Evolutionary conservation across 1,140 invertebrate species (phyloP).

Genomic region (Macrobrachium nipponense): DNA sequence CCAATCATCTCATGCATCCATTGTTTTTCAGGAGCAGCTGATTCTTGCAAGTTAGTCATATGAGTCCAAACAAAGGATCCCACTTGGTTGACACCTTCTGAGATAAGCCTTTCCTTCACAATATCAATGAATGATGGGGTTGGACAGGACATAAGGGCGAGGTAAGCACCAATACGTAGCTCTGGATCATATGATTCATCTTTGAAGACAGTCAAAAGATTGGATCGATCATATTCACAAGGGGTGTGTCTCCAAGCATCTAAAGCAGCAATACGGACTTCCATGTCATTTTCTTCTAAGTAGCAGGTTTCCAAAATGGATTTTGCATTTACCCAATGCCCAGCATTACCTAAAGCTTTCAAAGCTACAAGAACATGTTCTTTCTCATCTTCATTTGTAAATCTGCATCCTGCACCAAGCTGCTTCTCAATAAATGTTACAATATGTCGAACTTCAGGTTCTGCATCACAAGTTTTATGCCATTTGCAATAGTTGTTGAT

Average conservation of each 20-base stretch:
- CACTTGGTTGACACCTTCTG: constrained; percentile 77
- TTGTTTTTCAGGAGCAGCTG: constrained; percentile 79
- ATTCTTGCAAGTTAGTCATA: constrained; percentile 80
- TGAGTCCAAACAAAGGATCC: constrained; percentile 89
- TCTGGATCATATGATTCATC: constrained; percentile 84
- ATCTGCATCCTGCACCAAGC: constrained; percentile 70
- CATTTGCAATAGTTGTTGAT: constrained; percentile 69
- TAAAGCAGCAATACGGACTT: constrained; percentile 83
- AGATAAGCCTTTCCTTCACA: constrained; percentile 78
- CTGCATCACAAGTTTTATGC: constrained; percentile 67
- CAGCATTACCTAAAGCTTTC: constrained; percentile 86
- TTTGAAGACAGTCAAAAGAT: constrained; percentile 75
- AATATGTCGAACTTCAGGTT: constrained; percentile 72
- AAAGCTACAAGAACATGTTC: constrained; percentile 79
- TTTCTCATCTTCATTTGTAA: constrained; percentile 76
- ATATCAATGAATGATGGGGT: constrained; percentile 76
- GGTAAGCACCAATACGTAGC: constrained; percentile 86
- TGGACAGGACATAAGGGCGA: constrained; percentile 82
- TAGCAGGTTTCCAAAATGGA: constrained; percentile 77
- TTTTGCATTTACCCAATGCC: constrained; percentile 75
- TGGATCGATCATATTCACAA: constrained; percentile 73
- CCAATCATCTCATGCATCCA: constrained; percentile 77
- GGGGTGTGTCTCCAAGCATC: constrained; percentile 80
- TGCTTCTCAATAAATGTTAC: constrained; percentile 77
- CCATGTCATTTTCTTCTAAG: constrained; percentile 75